Percentiles rank a stretch among this genome's conserved stretches.
Conservation (phyloP, 2,888 invertebrate species). For the Orchesella flavescens region DNA sequence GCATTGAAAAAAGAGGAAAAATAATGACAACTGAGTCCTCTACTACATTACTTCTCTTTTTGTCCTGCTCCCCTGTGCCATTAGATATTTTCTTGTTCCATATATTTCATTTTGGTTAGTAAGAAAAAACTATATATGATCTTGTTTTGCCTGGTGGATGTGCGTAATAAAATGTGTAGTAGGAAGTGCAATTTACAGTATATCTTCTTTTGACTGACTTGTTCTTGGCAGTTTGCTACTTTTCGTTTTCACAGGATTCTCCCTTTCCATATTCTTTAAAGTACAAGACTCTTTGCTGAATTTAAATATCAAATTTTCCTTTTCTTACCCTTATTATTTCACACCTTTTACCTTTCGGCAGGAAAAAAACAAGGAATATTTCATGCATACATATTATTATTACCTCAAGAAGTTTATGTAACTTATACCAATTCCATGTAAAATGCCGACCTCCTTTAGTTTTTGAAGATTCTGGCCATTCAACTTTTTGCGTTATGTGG, state of each 20-base stretch:
- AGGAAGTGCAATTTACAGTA: not conserved
- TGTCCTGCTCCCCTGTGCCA: constrained; percentile 26
- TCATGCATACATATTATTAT: not conserved
- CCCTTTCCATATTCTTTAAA: too few relatives aligned
- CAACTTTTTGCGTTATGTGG: not conserved
- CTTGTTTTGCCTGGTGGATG: not conserved
- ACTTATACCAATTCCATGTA: not conserved
- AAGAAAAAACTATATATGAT: not conserved
- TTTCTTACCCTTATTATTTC: not conserved
- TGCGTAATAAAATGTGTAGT: too few relatives aligned
- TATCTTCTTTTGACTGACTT: constrained; percentile 35
- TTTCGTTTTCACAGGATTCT: too few relatives aligned
- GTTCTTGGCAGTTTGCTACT: not conserved
- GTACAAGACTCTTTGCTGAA: too few relatives aligned
- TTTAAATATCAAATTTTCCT: too few relatives aligned
- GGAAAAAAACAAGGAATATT: not conserved
- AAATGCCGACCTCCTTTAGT: not conserved
- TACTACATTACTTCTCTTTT: constrained; percentile 23
- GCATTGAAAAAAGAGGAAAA: constrained; percentile 27
- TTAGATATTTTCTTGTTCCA: constrained; percentile 47
- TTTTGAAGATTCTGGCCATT: not conserved
- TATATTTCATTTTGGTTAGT: constrained; percentile 3
- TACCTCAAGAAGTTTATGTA: too few relatives aligned
- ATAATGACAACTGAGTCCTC: constrained; percentile 48
- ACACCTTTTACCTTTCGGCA: not conserved